Conservation (phyloP, 2,888 invertebrate genomes). For the Chrysolina americana region DNA sequence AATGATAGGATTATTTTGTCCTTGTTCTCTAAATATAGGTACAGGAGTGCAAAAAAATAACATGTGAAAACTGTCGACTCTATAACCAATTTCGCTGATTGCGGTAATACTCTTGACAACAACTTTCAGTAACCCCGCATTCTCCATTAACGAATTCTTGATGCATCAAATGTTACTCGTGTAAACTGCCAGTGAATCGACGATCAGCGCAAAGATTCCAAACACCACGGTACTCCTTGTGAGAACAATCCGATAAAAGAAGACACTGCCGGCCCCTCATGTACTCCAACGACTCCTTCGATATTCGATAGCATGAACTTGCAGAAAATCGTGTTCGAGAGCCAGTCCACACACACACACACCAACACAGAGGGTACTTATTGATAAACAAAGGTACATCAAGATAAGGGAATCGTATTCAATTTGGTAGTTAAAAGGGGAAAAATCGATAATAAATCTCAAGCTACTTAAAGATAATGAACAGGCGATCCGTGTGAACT, state of each 20-base stretch:
- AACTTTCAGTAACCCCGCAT: too few relatives aligned
- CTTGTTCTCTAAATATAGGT: too few relatives aligned
- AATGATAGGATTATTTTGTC: too few relatives aligned
- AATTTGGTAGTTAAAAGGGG: slow-evolving; percentile 55
- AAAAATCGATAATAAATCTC: slow-evolving; percentile 62
- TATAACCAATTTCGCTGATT: too few relatives aligned
- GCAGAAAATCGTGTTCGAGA: slow-evolving; percentile 34
- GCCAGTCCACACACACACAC: slow-evolving; percentile 17
- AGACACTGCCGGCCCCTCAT: slow-evolving; percentile 15
- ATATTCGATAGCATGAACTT: slow-evolving; percentile 33
- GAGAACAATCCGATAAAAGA: slow-evolving; percentile 24
- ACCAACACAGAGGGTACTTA: slow-evolving; percentile 24
- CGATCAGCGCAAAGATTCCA: background rate
- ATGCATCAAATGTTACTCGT: slow-evolving; percentile 14
- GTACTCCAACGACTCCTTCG: slow-evolving; percentile 11
- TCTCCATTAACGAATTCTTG: slow-evolving; percentile 18
- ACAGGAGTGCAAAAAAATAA: too few relatives aligned
- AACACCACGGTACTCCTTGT: slow-evolving; percentile 17
- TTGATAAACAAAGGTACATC: slow-evolving; percentile 35
- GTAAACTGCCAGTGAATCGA: background rate
- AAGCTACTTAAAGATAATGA: slow-evolving; percentile 60
- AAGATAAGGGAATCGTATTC: slow-evolving; percentile 42
- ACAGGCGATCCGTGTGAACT: slow-evolving; percentile 62
- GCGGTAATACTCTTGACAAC: too few relatives aligned
- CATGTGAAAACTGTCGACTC: too few relatives aligned